Base-by-base conservation (phyloP, 2,113 vertebrate species). In the Brachyistius frenatus region DNA sequence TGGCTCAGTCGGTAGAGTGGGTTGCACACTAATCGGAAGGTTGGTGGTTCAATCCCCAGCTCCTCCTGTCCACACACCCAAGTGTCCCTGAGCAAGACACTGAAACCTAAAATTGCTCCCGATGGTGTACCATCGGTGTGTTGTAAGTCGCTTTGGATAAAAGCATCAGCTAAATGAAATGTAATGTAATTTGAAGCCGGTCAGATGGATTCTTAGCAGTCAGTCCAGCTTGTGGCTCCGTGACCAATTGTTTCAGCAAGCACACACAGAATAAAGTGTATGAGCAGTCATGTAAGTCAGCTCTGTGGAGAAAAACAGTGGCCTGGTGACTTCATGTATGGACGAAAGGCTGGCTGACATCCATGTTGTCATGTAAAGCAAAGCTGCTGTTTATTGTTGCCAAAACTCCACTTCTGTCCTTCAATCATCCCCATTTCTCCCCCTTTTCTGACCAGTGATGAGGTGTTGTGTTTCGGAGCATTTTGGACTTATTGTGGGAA, bases 401-500 rank as follows among this genome's bases (percentile, higher is more conserved):
- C 0, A 2, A 70, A 47, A 33, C 32, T 0, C 55, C 52, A 39
- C 14, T 39, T 41, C 53, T 50, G 7, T 39, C 15, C 39, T 66
- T 56, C 55, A 31, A 13, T 47, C 7, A 56, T 16, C 55, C 55
- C 10, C 13, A 23, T 46, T 62, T 53, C 9, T 53, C 37, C 54
- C 41, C 13, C 58, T 58, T 11, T 72, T 54, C 14, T 71, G 66
- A 78, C 66, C 73, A 44, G 60, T 56, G 66, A 78, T 85, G 85
- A 87, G 72, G 52, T 69, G 69, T 44, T 62, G 58, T 78, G 70
- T 89, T 87, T 85, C 2, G 13, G 52, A 78, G 55, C 66, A 73
- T 64, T 82, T 78, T 90, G 81, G 88, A 84, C 49, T 75, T 67
- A 47, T 61, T 78, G 78, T 78, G 75, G 85, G 84, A 92, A 93